Conservation (phyloP, 2,113 vertebrate species). For the Triplophysa dalaica region DNA sequence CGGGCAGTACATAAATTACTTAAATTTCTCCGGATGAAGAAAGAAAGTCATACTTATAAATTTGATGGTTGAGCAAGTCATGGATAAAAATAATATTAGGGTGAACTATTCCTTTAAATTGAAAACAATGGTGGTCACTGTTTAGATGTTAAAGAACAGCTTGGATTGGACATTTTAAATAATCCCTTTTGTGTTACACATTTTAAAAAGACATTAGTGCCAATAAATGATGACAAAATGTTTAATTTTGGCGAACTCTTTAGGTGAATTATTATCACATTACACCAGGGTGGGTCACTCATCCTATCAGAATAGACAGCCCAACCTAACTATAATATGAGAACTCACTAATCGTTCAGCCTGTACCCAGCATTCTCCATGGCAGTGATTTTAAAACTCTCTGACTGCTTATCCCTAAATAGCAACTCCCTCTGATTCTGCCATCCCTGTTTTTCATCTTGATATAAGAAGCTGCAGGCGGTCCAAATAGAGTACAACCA, state of each 20-base stretch:
- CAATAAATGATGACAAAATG: background rate
- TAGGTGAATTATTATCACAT: background rate
- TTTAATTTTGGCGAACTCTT: too few relatives aligned
- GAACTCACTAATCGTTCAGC: background rate
- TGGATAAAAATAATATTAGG: too few relatives aligned
- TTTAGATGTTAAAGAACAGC: too few relatives aligned
- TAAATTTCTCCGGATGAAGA: too few relatives aligned
- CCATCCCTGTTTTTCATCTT: background rate
- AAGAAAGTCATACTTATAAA: too few relatives aligned
- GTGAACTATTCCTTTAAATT: too few relatives aligned
- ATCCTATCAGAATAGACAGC: background rate
- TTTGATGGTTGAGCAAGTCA: too few relatives aligned
- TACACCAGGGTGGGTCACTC: background rate
- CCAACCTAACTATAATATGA: background rate
- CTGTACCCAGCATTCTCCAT: background rate
- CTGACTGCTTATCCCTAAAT: background rate
- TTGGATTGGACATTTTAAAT: too few relatives aligned
- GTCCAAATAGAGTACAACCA: background rate
- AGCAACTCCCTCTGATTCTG: background rate
- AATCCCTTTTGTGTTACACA: too few relatives aligned
- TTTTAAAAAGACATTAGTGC: too few relatives aligned
- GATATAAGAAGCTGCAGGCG: conserved; percentile 7
- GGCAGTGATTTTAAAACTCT: background rate
- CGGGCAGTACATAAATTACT: too few relatives aligned
- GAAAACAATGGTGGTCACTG: too few relatives aligned